phyloP scores from a whole-genome alignment of 1,140 invertebrate genomes.

The Aradophagus sp. region DNA sequence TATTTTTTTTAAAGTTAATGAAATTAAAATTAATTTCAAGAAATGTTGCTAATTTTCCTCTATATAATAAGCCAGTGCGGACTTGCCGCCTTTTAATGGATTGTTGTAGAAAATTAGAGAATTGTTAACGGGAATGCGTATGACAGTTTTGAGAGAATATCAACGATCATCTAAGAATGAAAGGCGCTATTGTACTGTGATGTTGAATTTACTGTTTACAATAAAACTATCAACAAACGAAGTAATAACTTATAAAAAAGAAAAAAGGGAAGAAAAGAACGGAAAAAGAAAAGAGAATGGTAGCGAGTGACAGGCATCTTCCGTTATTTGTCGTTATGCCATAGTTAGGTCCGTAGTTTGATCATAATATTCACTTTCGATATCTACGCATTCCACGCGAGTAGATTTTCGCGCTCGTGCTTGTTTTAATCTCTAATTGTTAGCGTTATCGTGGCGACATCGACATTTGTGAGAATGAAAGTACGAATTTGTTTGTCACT shows the following conservation, averaged over 20 bases:
- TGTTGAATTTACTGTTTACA: constrained; percentile 72
- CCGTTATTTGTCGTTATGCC: constrained; percentile 47
- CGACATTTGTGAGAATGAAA: constrained; percentile 15
- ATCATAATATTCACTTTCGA: constrained; percentile 40
- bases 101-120: constrained; percentile 68
- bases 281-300: constrained; percentile 4
- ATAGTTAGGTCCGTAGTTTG: constrained; percentile 34
- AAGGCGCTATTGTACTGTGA: constrained; percentile 75
- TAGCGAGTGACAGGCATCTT: constrained; percentile 40
- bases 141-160: constrained; percentile 61
- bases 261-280: constrained; percentile 1
- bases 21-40: no score
- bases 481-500: constrained; percentile 16
- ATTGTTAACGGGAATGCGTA: constrained; percentile 67
- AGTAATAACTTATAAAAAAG: constrained; percentile 50
- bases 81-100: constrained; percentile 60
- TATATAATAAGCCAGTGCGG: no score
- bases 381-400: constrained; percentile 41
- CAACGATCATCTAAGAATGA: constrained; percentile 70
- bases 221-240: constrained; percentile 58
- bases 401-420: constrained; percentile 28
- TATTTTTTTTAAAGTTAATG: no score
- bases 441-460: constrained; percentile 19
- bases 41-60: no score
- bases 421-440: constrained; percentile 31